These are phyloP conservation scores for Protodeltote pygarga DNA, from an alignment of 2,888 invertebrate genomes.

Conservation along the genomic window DNA sequence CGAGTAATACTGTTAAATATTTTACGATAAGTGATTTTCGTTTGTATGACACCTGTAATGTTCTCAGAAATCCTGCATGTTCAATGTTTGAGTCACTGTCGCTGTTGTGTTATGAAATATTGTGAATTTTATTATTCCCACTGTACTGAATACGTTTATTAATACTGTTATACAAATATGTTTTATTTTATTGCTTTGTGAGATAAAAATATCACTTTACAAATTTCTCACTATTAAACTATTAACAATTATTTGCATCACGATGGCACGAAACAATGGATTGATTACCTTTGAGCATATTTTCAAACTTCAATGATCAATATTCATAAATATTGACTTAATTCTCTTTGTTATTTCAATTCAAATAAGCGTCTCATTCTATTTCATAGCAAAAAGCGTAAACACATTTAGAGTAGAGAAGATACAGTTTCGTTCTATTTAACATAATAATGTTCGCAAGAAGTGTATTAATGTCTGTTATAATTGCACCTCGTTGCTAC, in stretches of 20 bases:
- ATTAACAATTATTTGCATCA: too few species aligned
- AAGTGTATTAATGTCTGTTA: slow-evolving; percentile 35
- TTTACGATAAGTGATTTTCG: slow-evolving; percentile 25
- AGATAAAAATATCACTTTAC: too few species aligned
- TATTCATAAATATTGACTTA: too few species aligned
- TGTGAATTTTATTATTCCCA: slow-evolving; percentile 8
- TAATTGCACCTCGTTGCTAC: slow-evolving; percentile 40
- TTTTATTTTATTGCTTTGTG: too few species aligned
- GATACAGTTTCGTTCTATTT: slow-evolving; percentile 37
- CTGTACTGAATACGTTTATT: neutral
- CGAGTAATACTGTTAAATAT: slow-evolving; percentile 17
- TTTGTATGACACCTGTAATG: slow-evolving; percentile 11
- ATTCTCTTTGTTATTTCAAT: neutral
- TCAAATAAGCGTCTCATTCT: slow-evolving; percentile 5
- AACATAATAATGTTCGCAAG: slow-evolving; percentile 42
- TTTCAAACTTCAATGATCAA: too few species aligned
- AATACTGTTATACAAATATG: too few species aligned
- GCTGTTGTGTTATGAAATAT: slow-evolving; percentile 10
- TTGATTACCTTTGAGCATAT: too few species aligned
- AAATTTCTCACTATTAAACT: too few species aligned
- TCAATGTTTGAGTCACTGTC: slow-evolving; percentile 18
- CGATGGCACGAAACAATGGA: too few species aligned
- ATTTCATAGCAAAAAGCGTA: slow-evolving; percentile 7
- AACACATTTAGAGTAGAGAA: slow-evolving; percentile 18
- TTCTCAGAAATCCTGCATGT: slow-evolving; percentile 24